Evolutionary conservation across 2,888 invertebrate species (phyloP).

Genomic region (Coelinius sp.): DNA sequence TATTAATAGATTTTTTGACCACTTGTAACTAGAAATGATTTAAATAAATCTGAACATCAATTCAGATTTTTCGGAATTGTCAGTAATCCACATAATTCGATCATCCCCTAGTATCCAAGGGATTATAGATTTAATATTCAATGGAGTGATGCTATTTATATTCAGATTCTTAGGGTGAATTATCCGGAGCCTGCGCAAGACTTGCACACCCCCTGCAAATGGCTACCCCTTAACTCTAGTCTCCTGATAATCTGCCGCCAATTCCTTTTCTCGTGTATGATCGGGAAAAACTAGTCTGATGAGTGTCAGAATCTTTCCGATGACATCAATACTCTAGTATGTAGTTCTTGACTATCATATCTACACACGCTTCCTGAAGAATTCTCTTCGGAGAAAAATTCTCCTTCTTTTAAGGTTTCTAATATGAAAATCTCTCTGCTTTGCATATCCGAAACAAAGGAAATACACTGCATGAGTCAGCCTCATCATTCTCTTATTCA

Average conservation of each 20-base stretch:
- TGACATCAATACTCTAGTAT: background rate
- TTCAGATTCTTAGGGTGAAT: background rate
- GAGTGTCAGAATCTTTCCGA: background rate
- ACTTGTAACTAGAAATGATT: too few species aligned
- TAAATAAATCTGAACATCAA: background rate
- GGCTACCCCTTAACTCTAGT: slow-evolving; percentile 52
- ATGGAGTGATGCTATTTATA: background rate
- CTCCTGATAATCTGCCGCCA: slow-evolving; percentile 64
- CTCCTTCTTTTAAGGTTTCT: background rate
- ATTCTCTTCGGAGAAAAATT: background rate
- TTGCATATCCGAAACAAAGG: background rate
- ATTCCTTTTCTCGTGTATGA: slow-evolving; percentile 59
- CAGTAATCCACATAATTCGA: background rate
- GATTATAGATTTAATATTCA: background rate
- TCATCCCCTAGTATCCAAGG: background rate
- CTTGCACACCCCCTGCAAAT: slow-evolving; percentile 44
- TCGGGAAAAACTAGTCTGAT: background rate
- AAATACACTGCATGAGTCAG: background rate
- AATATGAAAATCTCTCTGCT: background rate
- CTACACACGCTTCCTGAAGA: background rate
- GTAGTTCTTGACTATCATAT: background rate
- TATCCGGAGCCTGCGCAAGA: slow-evolving; percentile 55
- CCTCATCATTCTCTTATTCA: too few species aligned
- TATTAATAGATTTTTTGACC: background rate
- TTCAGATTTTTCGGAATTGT: background rate